phyloP scores from a whole-genome alignment of 2,888 invertebrate species.

The Eurytoma californica region DNA sequence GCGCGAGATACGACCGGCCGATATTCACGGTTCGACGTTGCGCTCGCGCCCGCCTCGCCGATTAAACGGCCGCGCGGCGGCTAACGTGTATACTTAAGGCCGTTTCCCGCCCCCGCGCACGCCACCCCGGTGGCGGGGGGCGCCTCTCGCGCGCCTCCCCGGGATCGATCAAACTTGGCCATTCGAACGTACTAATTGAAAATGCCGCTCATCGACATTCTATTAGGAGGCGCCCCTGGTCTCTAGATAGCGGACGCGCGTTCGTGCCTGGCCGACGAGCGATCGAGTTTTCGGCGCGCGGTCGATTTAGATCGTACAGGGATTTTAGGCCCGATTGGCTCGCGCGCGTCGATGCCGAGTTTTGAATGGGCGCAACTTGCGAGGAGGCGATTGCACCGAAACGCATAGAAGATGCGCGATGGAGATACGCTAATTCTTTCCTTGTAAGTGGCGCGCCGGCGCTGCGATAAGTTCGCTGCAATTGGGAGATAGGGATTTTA shows the following conservation, averaged over 20 bases:
- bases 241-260: not conserved
- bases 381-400: not conserved
- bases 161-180: conserved; percentile 54
- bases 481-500: conserved; percentile 47
- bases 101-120: conserved; percentile 22
- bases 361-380: conserved; percentile 9
- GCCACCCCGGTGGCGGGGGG: not conserved
- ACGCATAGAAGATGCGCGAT: conserved; percentile 22
- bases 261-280: not conserved
- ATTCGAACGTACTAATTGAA: conserved; percentile 46
- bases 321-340: not conserved
- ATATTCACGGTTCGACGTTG: conserved; percentile 72
- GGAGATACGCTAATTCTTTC: conserved; percentile 46
- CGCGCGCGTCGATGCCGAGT: not conserved
- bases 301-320: conserved; percentile 39
- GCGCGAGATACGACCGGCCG: conserved; percentile 66
- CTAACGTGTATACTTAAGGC: conserved; percentile 63
- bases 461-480: conserved; percentile 29
- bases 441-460: conserved; percentile 20
- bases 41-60: conserved; percentile 51
- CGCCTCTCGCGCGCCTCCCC: not conserved
- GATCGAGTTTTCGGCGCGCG: conserved; percentile 17
- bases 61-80: conserved; percentile 64
- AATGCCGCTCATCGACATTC: conserved; percentile 37
- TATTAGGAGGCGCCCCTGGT: not conserved